Evolutionary conservation across 2,113 vertebrate genomes (phyloP).

Genomic region (Tachysurus fulvidraco): DNA sequence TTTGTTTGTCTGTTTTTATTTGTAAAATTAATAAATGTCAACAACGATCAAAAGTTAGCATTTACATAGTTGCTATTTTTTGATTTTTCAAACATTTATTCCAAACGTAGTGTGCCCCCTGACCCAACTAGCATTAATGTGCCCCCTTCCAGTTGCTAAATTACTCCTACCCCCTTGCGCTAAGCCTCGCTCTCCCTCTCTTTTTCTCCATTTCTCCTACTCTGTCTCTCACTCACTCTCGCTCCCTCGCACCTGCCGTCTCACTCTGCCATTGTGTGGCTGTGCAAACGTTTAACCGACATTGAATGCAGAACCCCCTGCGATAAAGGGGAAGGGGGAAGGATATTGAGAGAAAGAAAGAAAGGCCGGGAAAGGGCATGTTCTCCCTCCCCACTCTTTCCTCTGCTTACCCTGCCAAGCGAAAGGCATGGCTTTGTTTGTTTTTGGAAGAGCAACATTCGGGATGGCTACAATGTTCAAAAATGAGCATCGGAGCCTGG

Average conservation of each 20-base stretch:
- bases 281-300: constrained; percentile 97
- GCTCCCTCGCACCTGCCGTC: constrained; percentile 87
- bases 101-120: background rate
- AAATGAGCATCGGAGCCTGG: constrained; percentile 72
- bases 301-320: constrained; percentile 83
- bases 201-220: constrained; percentile 81
- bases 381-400: constrained; percentile 70
- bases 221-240: constrained; percentile 87
- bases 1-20: constrained; percentile 2
- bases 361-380: constrained; percentile 71
- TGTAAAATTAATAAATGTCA: constrained; percentile 4
- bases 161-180: constrained; percentile 75
- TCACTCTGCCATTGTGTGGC: constrained; percentile 77
- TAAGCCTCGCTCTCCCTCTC: constrained; percentile 62
- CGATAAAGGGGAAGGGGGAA: constrained; percentile 64
- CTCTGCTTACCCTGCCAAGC: constrained; percentile 68
- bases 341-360: constrained; percentile 71
- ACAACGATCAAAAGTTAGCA: constrained; percentile 2
- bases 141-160: constrained; percentile 8
- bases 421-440: constrained; percentile 72
- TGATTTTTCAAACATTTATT: background rate
- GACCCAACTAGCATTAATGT: constrained; percentile 28
- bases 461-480: constrained; percentile 62
- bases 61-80: background rate
- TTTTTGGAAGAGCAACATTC: constrained; percentile 67